Base-by-base conservation (phyloP, 2,888 invertebrate species). In the Chrysopilus asiliformis region DNA sequence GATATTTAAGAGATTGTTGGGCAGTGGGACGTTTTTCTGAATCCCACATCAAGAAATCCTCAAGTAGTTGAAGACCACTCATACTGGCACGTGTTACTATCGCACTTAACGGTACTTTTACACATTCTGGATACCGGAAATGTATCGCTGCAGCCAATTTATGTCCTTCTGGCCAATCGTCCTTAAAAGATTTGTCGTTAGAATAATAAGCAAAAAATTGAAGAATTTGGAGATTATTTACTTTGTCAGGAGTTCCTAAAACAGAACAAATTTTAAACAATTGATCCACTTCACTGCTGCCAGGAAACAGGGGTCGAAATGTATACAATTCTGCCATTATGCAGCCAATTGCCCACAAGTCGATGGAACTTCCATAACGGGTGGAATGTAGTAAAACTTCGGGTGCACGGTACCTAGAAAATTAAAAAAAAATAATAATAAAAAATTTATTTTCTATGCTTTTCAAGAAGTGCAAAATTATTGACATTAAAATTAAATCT, bases 271-370 rank as follows among this genome's bases (percentile, higher is more conserved):
- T 86, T 65, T 90, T 91, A 59, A 93, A 94, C 43, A 95, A 74
- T 66, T 95, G 89, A 64, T 95, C 95, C 43, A 95, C 90, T 67
- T 95, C 95, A 44, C 90, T 91, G 53, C 85, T 90, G 4, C 95
- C 95, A 1, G 95, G 95, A 64, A 95, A 95, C 18, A 95, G 68
- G 1, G 95, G 94, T 29, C 94, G 74, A 53, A 90, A 82, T 25
- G 93, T 93, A 61, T 94, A 94, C 37, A 98, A 69, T 65, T 98
- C 98, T 5, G 95, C 87, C 74, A 93, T 87, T 49, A 98, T 98
- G 56, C 95, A 95, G 28, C 94, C 97, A 32, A 95, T 81, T 3
- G 95, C 95, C 95, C 95, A 98, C 47, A 99, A 72, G 64, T 97
- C 95, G 47, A 99, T 94, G 2, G 97, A 91, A 41, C 93, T 91